Evolutionary conservation across 2,113 vertebrate species (phyloP), one percentile per base, ranked within the genome.

Genomic region (Pollimyrus isidori): DNA sequence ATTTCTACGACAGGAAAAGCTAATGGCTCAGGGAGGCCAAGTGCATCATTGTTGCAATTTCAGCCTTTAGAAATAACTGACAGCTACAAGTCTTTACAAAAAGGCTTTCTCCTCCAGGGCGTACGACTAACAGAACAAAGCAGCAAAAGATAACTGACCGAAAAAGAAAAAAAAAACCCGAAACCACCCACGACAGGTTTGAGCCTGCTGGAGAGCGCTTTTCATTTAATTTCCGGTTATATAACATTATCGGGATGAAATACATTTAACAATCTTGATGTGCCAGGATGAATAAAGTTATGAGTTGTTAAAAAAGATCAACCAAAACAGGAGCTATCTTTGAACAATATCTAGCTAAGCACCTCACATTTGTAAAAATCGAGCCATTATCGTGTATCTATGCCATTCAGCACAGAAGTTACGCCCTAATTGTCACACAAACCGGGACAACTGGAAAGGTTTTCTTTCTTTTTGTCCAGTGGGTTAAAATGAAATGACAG

Each of bases 31-130:
- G 3, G 26, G 62, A 80, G 35, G 35, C 73, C 30, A 80, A 80
- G 73, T 80, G 73, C 73, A 42, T 42, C 73, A 39, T 76, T 76
- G 73, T 19, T 80, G 30, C 73, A 80, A 80, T 80, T 80, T 80
- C 73, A 80, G 35, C 35, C 73, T 80, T 80, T 80, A 80, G 73
- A 80, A 80, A 80, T 80, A 80, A 80, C 73, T 80, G 73, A 42
- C 73, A 80, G 73, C 73, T 80, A 80, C 73, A 80, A 80, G 73
- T 80, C 73, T 80, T 80, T 7, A 42, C 73, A 80, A 80, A 80
- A 80, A 80, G 73, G 30, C 35, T 35, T 42, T 80, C 73, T 80
- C 73, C 73, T 80, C 35, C 35, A 17, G 73, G 73, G 73, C 73
- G 35, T 80, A 80, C 30, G 6, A 80, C 35, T 80, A 35, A 19